These are phyloP conservation scores for Drosophila yooni DNA, from an alignment of 2,888 invertebrate species.

Conservation along the genomic window DNA sequence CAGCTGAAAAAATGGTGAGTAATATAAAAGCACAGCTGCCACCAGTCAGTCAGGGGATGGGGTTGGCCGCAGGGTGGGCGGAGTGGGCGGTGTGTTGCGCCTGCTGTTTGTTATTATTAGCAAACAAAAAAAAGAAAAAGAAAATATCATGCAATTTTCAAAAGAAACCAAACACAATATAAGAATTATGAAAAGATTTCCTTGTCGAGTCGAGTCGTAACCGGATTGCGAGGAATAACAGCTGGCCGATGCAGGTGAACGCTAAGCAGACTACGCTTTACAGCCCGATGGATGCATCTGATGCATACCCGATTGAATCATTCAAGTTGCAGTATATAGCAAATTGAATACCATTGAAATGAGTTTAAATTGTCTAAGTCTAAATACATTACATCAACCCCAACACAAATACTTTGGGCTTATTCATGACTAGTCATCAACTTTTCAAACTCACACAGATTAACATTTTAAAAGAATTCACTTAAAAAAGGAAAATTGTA, in stretches of 20 bases:
- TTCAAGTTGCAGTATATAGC: conserved; percentile 5
- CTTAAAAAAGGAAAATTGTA: neutral
- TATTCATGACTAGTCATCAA: neutral
- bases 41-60: neutral
- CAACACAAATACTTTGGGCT: neutral
- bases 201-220: conserved; percentile 30
- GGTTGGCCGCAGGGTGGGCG: neutral
- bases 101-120: conserved; percentile 73
- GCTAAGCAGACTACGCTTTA: conserved; percentile 37
- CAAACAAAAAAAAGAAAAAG: conserved; percentile 62
- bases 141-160: conserved; percentile 69
- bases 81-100: conserved; percentile 1
- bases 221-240: conserved; percentile 60
- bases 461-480: neutral
- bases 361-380: neutral
- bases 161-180: conserved; percentile 73
- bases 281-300: conserved; percentile 22
- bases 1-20: conserved; percentile 43
- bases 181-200: conserved; percentile 71
- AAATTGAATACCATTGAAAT: neutral
- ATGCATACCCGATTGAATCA: conserved; percentile 32
- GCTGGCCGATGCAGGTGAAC: conserved; percentile 55
- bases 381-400: neutral
- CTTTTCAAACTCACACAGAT: neutral
- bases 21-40: conserved; percentile 66